phyloP scores from a whole-genome alignment of 2,888 invertebrate genomes.

The Eupithecia dodoneata region DNA sequence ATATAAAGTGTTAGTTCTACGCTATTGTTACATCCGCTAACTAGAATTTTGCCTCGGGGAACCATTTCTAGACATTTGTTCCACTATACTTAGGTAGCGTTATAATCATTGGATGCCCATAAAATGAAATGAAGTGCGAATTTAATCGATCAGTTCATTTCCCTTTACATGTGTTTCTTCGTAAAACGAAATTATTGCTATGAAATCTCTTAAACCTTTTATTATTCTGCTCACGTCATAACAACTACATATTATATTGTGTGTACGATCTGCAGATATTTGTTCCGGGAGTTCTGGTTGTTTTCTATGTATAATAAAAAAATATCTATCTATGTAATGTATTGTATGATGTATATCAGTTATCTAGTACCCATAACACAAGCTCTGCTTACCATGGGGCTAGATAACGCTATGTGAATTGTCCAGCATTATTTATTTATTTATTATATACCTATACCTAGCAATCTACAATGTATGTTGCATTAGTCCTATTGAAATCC shows the following conservation, averaged over 20 bases:
- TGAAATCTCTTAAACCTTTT: background rate
- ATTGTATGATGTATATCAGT: too few species aligned
- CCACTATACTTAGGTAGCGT: background rate
- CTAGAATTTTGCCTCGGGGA: background rate
- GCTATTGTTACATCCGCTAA: background rate
- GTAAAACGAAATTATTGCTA: background rate
- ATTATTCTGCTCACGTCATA: background rate
- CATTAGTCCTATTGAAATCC: too few species aligned
- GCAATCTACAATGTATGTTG: too few species aligned
- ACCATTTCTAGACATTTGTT: background rate
- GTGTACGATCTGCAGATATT: too few species aligned
- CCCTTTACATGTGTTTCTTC: background rate
- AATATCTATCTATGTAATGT: too few species aligned
- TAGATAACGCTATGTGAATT: too few species aligned
- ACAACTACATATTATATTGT: background rate
- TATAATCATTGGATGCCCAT: slow-evolving; percentile 12
- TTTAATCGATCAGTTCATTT: slow-evolving; percentile 6
- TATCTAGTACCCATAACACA: too few species aligned
- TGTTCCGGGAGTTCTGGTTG: too few species aligned
- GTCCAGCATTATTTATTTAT: too few species aligned
- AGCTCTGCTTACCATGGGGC: too few species aligned
- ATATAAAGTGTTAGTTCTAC: background rate
- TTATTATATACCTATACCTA: too few species aligned
- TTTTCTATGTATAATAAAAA: too few species aligned
- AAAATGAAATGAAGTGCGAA: slow-evolving; percentile 11